A percentile compares a stretch with the other conserved stretches of the same genome.
Evolutionary conservation across 1,140 invertebrate species (phyloP).

Genomic region (Hylaeus volcanicus): DNA sequence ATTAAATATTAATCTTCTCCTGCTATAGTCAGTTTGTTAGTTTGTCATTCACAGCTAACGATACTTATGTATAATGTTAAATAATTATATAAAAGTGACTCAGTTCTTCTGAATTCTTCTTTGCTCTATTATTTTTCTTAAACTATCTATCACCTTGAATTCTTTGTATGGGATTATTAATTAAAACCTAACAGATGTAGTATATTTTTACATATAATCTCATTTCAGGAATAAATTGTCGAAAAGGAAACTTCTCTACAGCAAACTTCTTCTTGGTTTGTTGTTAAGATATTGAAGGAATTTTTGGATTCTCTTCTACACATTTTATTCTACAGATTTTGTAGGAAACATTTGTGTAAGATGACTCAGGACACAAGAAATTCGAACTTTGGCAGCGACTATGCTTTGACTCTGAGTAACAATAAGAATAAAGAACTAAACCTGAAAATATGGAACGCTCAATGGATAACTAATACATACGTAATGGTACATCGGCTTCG

Average conservation of each 20-base stretch:
- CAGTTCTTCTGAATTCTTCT: too few species aligned
- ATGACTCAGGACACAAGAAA: background rate
- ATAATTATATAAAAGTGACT: too few species aligned
- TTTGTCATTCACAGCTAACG: too few species aligned
- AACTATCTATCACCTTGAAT: too few species aligned
- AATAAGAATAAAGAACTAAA: background rate
- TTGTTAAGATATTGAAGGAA: background rate
- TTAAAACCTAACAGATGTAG: too few species aligned
- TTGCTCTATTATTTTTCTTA: too few species aligned
- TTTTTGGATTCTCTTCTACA: background rate
- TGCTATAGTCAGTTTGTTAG: too few species aligned
- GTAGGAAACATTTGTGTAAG: background rate
- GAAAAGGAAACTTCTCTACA: background rate
- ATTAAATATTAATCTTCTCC: too few species aligned
- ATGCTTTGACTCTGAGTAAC: background rate
- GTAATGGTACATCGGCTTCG: background rate
- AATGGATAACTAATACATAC: conserved; percentile 4
- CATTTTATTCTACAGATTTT: background rate
- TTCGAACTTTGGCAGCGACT: background rate
- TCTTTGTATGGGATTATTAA: too few species aligned
- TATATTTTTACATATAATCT: too few species aligned
- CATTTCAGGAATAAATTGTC: too few species aligned
- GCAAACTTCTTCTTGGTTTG: background rate
- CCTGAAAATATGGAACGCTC: background rate
- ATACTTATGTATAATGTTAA: too few species aligned